Evolutionary conservation across 2,888 invertebrate genomes (phyloP).

Genomic region (Clitarchus hookeri): DNA sequence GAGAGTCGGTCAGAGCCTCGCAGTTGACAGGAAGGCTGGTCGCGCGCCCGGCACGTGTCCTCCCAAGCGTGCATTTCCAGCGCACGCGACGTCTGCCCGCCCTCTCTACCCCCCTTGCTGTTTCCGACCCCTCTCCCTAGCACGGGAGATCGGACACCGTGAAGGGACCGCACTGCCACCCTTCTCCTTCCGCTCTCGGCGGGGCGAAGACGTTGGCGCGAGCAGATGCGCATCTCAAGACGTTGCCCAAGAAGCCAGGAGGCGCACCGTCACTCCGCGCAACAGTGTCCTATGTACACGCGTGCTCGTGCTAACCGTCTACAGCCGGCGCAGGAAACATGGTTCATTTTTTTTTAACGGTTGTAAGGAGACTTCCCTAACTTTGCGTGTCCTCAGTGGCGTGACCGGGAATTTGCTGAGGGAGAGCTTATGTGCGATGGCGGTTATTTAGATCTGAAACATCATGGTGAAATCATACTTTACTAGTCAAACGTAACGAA

Average conservation of each 20-base stretch:
- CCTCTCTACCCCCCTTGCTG: background rate
- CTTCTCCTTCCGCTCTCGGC: background rate
- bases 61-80: background rate
- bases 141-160: background rate
- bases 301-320: background rate
- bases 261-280: background rate
- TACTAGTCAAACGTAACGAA: too few species aligned
- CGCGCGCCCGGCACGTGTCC: background rate
- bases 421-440: too few species aligned
- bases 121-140: too few species aligned
- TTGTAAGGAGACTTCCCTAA: too few species aligned
- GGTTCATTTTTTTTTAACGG: too few species aligned
- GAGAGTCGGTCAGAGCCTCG: too few species aligned
- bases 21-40: background rate
- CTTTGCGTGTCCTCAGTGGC: too few species aligned
- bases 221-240: conserved; percentile 1
- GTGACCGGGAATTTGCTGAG: too few species aligned
- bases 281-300: background rate
- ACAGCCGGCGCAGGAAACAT: background rate
- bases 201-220: background rate
- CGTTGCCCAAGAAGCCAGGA: background rate
- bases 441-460: too few species aligned
- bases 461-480: too few species aligned
- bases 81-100: background rate
- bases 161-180: background rate